Evolutionary conservation across 2,888 invertebrate species (phyloP), one percentile per base, ranked within the genome.

Genomic region (Omphaloscelis lunosa): DNA sequence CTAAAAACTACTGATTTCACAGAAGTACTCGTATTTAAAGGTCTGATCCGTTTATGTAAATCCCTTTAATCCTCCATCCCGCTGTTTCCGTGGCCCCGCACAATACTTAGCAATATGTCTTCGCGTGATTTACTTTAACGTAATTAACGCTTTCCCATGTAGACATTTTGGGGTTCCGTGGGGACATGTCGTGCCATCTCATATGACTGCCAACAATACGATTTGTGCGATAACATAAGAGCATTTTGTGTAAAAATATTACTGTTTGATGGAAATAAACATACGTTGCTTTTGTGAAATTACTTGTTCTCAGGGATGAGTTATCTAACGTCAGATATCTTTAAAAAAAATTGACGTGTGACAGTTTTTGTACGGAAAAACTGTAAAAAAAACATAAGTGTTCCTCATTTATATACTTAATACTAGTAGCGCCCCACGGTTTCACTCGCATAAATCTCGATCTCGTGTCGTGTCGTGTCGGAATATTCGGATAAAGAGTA

Each of bases 41-140:
- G 7, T 17, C 17, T 8, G 3, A 29, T 17, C 29, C 29, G 29
- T 59, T 59, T 59, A 17, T 29, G 17, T 59, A 59, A 29, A 29
- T 17, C 59, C 48, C 15, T 20, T 71, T 58, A 66, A 65, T 15
- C 45, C 39, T 23, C 9, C 20, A 39, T 2, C 12, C 23, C 73
- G 80, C 88, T 1, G 1, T 41, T 89, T 84, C 83, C 27, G 39
- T 90, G 90, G 92, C 94, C 92, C 82, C 5, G 82, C 88, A 82
- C 84, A 86, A 87, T 92, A 93, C 94, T 93, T 93, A 93, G 93
- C 91, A 93, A 93, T 93, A 93, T 93, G 94, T 95, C 94, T 94
- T 93, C 92, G 86, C 89, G 94, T 95, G 95, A 95, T 95, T 95
- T 95, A 95, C 93, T 95, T 94, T 92, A 92, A 92, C 92, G 93